Evolutionary conservation across 2,113 vertebrate genomes (phyloP), one percentile per base, ranked within the genome.

Genomic region (Coturnix japonica): DNA sequence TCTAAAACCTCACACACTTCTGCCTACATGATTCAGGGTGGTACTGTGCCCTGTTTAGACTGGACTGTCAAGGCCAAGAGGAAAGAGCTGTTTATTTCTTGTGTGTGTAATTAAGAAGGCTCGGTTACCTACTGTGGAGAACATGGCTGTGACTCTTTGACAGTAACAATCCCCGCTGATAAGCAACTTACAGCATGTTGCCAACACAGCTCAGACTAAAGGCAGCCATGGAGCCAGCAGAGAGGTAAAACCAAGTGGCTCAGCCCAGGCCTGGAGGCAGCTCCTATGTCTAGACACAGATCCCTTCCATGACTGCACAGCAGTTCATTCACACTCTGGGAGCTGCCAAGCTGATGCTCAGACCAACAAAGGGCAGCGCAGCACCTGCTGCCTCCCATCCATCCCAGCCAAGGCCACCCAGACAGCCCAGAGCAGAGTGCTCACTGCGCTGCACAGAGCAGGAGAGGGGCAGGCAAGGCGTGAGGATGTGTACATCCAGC

Each of bases 221-320:
- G 33, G n/a, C 30, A 83, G 56, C 57, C 31, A 53, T 43, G 49
- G 61, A 80, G 35, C 28, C 54, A 75, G 41, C 3, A 2, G 37
- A 33, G 15, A 51, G 8, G 4, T 17, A 63, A 51, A 78, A 54
- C 20, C 63, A 70, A n/a, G 18, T 26, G 41, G 47, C 84, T 78
- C 30, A n/a, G 46, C 17, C 43, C 80, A 86, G 43, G 30, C 39
- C 35, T 61, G 13, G 23, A 69, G 21, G 26, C 53, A 66, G 54
- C 26, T 73, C 18, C 41, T 9, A 3, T 2, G 16, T 18, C 39
- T 35, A 47, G 35, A 72, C 57, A 60, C 1, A 20, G 30, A 31
- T 63, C 11, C 9, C 28, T 47, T 59, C n/a, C 37, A 12, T n/a
- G 22, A 25, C 56, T 0, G 2, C 47, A 67, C 0, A 65, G 61